phyloP scores from a whole-genome alignment of 2,797 vertebrate genomes.

The Cottoperca gobio region DNA sequence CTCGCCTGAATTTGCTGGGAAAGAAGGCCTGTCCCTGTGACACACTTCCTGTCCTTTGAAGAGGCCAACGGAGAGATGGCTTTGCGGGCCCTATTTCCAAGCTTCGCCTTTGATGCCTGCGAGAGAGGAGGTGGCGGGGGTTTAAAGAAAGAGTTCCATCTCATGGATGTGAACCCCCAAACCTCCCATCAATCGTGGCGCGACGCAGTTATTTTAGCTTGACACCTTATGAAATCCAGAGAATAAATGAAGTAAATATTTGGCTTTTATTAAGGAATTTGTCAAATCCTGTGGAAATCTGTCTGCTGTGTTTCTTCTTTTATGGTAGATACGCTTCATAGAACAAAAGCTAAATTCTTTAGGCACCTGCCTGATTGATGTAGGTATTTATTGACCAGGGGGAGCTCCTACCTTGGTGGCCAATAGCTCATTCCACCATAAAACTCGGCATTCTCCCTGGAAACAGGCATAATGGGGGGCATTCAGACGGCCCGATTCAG shows the following conservation, averaged over 20 bases:
- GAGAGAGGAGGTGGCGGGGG: constrained; percentile 74
- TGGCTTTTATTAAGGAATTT: constrained; percentile 42
- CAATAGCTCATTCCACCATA: constrained; percentile 75
- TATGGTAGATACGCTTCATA: constrained; percentile 20
- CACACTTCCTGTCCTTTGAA: constrained; percentile 91
- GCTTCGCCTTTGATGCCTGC: constrained; percentile 83
- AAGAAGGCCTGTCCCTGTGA: constrained; percentile 85
- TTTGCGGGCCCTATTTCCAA: constrained; percentile 81
- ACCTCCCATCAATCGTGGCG: constrained; percentile 50
- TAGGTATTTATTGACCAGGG: constrained; percentile 59
- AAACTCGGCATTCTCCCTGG: constrained; percentile 82
- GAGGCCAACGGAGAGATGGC: constrained; percentile 85
- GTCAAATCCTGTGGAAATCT: constrained; percentile 42
- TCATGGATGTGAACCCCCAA: constrained; percentile 64
- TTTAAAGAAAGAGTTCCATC: constrained; percentile 67
- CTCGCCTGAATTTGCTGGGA: constrained; percentile 80
- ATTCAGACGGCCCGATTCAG: constrained; percentile 87
- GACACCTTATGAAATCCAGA: constrained; percentile 46
- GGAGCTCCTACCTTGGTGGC: constrained; percentile 78
- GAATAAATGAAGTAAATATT: constrained; percentile 49
- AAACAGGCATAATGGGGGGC: constrained; percentile 85
- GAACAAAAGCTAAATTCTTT: constrained; percentile 51
- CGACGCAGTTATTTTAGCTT: constrained; percentile 38
- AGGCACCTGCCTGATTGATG: constrained; percentile 70
- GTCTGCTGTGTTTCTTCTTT: constrained; percentile 4